phyloP scores from a whole-genome alignment of 1,140 invertebrate species.

The Akabosia matsudoensis region DNA sequence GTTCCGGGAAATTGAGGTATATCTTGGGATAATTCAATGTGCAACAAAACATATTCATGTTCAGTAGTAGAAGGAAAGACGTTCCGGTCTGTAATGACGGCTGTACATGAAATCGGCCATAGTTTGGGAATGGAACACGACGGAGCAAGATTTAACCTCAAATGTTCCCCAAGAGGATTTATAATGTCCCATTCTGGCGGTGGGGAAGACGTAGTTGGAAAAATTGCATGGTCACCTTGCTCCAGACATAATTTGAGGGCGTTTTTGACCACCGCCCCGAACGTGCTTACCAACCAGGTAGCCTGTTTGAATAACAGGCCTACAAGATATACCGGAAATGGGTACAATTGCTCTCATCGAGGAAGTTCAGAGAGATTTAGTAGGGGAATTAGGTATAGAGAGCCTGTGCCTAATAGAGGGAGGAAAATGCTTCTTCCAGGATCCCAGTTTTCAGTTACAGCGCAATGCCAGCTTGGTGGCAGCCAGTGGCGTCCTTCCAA shows the following conservation, averaged over 20 bases:
- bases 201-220: background rate
- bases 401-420: background rate
- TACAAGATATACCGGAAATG: background rate
- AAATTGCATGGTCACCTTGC: conserved; percentile 27
- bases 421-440: background rate
- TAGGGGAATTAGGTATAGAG: background rate
- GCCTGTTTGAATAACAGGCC: background rate
- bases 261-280: conserved; percentile 20
- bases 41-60: conserved; percentile 25
- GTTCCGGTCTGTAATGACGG: conserved; percentile 10
- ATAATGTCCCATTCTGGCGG: conserved; percentile 27
- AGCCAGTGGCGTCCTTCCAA: background rate
- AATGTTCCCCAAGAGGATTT: conserved; percentile 9
- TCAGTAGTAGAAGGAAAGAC: conserved; percentile 25
- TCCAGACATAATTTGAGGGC: conserved; percentile 25
- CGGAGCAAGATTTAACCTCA: background rate
- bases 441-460: too few relatives aligned
- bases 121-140: conserved; percentile 33
- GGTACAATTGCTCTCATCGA: background rate
- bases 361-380: background rate
- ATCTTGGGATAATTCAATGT: conserved; percentile 28
- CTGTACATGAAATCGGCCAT: conserved; percentile 25
- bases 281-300: background rate
- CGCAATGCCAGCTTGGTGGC: background rate
- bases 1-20: conserved; percentile 1